Percentiles rank a stretch among this genome's conserved stretches.
Evolutionary conservation across 2,797 vertebrate species (phyloP).

Genomic region (Mormyrus proboscirostris): DNA sequence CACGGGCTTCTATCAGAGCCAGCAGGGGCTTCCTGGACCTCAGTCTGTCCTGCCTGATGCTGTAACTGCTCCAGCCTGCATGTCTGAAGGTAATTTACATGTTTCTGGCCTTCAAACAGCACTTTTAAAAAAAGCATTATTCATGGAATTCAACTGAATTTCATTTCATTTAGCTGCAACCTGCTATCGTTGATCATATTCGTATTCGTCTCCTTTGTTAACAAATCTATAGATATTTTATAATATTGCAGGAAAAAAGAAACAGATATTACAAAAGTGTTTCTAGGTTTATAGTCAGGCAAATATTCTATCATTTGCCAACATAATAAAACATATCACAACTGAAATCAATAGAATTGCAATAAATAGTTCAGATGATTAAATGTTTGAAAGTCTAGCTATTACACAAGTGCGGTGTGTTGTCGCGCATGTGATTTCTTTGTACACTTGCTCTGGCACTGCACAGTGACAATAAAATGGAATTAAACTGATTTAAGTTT

Average conservation of each 20-base stretch:
- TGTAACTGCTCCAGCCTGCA: neutral
- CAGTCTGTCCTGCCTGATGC: neutral
- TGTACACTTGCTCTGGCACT: neutral
- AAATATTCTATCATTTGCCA: neutral
- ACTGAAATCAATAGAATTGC: neutral
- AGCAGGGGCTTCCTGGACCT: neutral
- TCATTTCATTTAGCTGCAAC: neutral
- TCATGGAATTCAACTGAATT: neutral
- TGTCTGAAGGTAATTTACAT: neutral
- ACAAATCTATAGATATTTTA: neutral
- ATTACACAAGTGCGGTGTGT: neutral
- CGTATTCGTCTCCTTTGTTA: neutral
- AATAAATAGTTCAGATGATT: neutral
- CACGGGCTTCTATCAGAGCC: neutral
- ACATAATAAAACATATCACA: neutral
- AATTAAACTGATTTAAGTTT: neutral
- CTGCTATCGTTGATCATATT: neutral
- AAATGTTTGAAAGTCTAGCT: neutral
- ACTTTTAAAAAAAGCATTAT: neutral
- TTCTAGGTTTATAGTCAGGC: neutral
- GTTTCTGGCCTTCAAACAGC: neutral
- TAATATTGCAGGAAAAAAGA: neutral
- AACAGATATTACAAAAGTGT: neutral
- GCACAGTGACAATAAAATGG: neutral
- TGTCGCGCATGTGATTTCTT: neutral